A percentile compares a stretch with the other conserved stretches of the same genome.
Conservation (phyloP, 2,888 invertebrate genomes). For the Tryphoninae sp. region DNA sequence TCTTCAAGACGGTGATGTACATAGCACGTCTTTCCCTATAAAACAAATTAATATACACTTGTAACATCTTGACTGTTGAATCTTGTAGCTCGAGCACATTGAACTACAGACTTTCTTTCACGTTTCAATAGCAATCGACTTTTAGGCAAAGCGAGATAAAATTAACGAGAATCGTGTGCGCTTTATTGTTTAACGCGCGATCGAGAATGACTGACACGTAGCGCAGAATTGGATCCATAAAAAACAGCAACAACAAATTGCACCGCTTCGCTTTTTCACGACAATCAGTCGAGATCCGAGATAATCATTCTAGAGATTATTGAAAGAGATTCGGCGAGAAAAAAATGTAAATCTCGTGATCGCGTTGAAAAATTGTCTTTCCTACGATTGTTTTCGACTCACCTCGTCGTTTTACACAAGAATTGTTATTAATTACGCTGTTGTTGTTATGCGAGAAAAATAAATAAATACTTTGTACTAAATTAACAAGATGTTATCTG, state of each 20-base stretch:
- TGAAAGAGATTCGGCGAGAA: conserved; percentile 23
- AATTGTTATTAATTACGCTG: conserved; percentile 43
- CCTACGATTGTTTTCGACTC: conserved; percentile 40
- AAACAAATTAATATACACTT: conserved; percentile 30
- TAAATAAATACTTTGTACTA: conserved; percentile 43
- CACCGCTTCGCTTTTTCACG: conserved; percentile 19
- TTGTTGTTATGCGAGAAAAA: conserved; percentile 48
- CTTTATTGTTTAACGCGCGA: conserved; percentile 18
- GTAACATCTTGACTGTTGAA: conserved; percentile 27
- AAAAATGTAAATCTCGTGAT: conserved; percentile 33
- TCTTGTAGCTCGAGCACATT: conserved; percentile 24
- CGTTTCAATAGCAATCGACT: conserved; percentile 1
- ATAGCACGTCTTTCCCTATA: conserved; percentile 13
- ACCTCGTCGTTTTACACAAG: conserved; percentile 23
- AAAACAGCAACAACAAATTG: neutral
- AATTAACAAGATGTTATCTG: neutral
- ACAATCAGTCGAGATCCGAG: conserved; percentile 4
- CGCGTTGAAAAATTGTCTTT: conserved; percentile 40
- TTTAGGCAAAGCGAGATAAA: conserved; percentile 6
- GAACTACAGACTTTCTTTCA: neutral
- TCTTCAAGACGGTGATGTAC: conserved; percentile 25
- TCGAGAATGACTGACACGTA: conserved; percentile 21
- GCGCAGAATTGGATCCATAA: neutral
- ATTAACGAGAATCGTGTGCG: conserved; percentile 2
- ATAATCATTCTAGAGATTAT: conserved; percentile 18